Conservation (phyloP, 2,888 invertebrate genomes). For the Deilephila porcellus region DNA sequence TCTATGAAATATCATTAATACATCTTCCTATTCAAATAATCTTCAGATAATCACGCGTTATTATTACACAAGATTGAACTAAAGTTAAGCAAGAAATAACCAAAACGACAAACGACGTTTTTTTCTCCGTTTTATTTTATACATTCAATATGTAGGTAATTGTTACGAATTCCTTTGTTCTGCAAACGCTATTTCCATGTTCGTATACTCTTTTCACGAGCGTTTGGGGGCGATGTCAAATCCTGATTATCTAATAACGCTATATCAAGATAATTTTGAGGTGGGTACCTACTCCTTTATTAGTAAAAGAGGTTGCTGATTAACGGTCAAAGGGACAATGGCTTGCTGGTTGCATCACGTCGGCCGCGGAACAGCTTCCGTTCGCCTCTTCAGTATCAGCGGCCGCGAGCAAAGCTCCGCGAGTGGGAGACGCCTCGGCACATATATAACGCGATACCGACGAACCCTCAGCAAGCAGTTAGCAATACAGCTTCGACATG, state of each 20-base stretch:
- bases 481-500: slow-evolving; percentile 77
- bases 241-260: neutral
- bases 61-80: too few relatives aligned
- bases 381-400: slow-evolving; percentile 66
- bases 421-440: slow-evolving; percentile 71
- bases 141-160: too few relatives aligned
- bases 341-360: slow-evolving; percentile 75
- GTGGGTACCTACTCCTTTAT: neutral
- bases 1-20: too few relatives aligned
- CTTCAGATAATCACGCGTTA: too few relatives aligned
- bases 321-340: slow-evolving; percentile 66
- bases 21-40: too few relatives aligned
- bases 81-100: too few relatives aligned
- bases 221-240: neutral
- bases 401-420: slow-evolving; percentile 47
- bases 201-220: too few relatives aligned
- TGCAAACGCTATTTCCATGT: too few relatives aligned
- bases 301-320: neutral
- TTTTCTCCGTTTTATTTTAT: too few relatives aligned
- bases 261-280: neutral
- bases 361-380: slow-evolving; percentile 72
- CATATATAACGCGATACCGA: slow-evolving; percentile 74
- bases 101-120: too few relatives aligned
- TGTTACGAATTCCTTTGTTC: too few relatives aligned
- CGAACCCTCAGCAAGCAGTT: slow-evolving; percentile 73